These are phyloP conservation scores for Hydrotaea cyrtoneurina DNA, from an alignment of 2,888 invertebrate species.

Conservation along the genomic window DNA sequence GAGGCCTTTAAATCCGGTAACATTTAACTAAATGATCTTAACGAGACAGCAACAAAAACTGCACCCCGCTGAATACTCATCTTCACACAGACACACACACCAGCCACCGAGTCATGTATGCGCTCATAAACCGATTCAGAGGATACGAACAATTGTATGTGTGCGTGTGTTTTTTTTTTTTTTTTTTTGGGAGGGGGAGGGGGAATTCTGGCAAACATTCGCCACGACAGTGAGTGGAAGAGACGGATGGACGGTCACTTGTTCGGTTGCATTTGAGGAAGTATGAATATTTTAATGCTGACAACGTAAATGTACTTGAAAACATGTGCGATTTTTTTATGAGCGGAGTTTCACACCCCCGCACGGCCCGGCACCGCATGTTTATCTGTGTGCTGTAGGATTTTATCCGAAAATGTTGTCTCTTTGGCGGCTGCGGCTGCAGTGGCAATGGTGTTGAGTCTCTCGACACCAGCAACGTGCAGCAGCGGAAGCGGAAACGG, in stretches of 20 bases:
- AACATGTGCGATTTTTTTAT: slow-evolving; percentile 42
- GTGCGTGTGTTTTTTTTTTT: no score
- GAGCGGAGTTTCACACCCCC: neutral
- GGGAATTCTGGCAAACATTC: no score
- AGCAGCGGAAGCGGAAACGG: slow-evolving; percentile 1
- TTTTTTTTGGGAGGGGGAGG: no score
- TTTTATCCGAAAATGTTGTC: no score
- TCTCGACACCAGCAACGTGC: neutral
- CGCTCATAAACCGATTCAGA: neutral
- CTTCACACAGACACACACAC: neutral
- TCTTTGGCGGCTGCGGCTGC: neutral
- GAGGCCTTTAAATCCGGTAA: slow-evolving; percentile 55
- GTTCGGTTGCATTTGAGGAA: neutral
- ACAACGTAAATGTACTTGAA: slow-evolving; percentile 63
- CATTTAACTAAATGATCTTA: slow-evolving; percentile 56
- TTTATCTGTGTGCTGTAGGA: no score
- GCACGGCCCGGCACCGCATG: neutral
- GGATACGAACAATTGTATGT: slow-evolving; percentile 33
- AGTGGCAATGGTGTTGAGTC: slow-evolving; percentile 19
- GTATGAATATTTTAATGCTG: slow-evolving; percentile 63
- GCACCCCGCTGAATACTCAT: neutral
- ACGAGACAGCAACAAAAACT: slow-evolving; percentile 45
- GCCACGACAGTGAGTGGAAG: neutral
- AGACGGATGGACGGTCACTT: neutral
- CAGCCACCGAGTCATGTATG: slow-evolving; percentile 29